Evolutionary conservation across 2,797 vertebrate genomes (phyloP).

Genomic region (Bradypus variegatus): DNA sequence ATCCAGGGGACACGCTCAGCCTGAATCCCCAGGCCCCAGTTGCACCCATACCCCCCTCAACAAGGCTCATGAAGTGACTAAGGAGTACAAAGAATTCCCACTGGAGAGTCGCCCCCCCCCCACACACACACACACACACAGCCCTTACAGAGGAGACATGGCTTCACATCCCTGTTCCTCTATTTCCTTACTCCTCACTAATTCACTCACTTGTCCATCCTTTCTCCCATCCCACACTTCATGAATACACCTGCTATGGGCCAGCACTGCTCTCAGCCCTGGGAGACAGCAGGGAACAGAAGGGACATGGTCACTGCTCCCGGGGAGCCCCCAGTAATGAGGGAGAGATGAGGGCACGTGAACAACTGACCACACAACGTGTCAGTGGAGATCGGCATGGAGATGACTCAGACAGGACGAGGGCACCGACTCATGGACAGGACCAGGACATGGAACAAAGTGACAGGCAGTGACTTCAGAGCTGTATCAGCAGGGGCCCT

Average conservation of each 20-base stretch:
- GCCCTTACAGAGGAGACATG: not conserved
- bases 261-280: not conserved
- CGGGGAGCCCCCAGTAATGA: not conserved
- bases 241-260: not conserved
- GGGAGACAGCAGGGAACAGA: not conserved
- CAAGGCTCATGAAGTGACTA: not conserved
- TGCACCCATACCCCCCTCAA: not conserved
- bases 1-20: not conserved
- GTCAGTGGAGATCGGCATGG: not conserved
- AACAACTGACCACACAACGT: not conserved
- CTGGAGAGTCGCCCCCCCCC: not conserved
- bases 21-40: not conserved
- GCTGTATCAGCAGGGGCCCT: accelerated
- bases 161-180: not conserved
- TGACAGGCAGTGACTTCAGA: not conserved
- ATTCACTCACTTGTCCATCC: not conserved
- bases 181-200: not conserved
- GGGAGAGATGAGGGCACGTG: not conserved
- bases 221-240: not conserved
- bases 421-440: not conserved
- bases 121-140: not conserved
- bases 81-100: not conserved
- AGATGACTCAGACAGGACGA: not conserved
- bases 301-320: not conserved
- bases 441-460: accelerated